Base-by-base conservation (phyloP, 1,140 invertebrate species). In the Popillia japonica region DNA sequence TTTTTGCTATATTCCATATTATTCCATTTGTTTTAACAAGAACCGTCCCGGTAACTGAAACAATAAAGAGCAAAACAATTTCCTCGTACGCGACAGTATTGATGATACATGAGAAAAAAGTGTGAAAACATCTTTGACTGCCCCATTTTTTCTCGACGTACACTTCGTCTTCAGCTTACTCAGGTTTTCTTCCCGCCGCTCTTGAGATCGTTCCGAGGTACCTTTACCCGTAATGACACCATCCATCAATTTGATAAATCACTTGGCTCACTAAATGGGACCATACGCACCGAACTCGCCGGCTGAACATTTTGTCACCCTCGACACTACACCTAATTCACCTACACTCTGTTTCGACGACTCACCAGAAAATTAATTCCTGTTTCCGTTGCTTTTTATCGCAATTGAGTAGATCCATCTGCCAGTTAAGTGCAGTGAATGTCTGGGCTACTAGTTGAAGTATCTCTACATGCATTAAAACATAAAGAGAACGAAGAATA, bases 211-310 rank as follows among this genome's bases (percentile, higher is more conserved):
- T 22, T 68, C 27, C 61, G 22, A 68, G 61, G 22, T 68, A 68
- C 61, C 61, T 68, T 68, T 68, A 68, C 8, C 61, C 61, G 27
- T 68, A 68, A 68, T 68, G 61, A 68, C 61, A 68, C 22, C 61
- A 68, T 68, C 61, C 61, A 68, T 68, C 61, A 68, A 68, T 68
- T 68, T 68, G 61, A 68, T 68, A 68, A 68, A 68, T 68, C 22
- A 68, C 61, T 22, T 22, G 27, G 27, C 61, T 68, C 61, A 34
- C 61, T 34, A 34, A 20, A 68, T 68, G 61, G 17, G 61, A 68
- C 61, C 61, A 68, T 68, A 68, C 61, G 61, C 61, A 68, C 22
- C 61, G 22, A 34, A 8, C 61, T 68, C 22, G 61, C 20, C 22
- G 61, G 27, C 7, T 23, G 61, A 68, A 68, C 61, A 68, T 68